Conservation (phyloP, 1,140 invertebrate genomes). For the Lasaia peninsularis region DNA sequence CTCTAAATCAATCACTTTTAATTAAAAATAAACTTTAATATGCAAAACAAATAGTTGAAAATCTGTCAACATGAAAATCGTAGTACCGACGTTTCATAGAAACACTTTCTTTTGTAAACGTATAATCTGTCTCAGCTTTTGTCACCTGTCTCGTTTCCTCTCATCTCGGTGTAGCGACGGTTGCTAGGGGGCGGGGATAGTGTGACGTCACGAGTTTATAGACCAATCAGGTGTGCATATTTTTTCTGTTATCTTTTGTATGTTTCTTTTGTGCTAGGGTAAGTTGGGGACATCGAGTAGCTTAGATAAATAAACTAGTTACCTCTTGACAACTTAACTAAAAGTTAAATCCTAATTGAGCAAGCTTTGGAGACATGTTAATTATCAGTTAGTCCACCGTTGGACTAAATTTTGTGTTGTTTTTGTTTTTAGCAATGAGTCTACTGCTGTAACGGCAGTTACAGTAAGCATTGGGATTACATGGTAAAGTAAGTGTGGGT, state of each 20-base stretch:
- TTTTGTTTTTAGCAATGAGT: no score
- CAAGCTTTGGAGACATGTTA: neutral
- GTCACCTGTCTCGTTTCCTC: constrained; percentile 40
- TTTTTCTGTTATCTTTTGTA: constrained; percentile 30
- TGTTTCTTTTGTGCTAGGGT: constrained; percentile 37
- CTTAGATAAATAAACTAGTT: constrained; percentile 30
- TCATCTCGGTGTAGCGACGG: constrained; percentile 66
- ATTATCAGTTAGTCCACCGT: neutral
- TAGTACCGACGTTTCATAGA: constrained; percentile 24
- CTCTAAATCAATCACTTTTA: neutral
- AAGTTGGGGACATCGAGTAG: constrained; percentile 51
- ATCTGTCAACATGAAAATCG: constrained; percentile 14
- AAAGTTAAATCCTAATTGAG: constrained; percentile 3
- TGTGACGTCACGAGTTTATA: constrained; percentile 55
- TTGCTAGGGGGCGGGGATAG: constrained; percentile 60
- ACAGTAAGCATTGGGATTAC: no score
- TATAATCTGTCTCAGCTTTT: constrained; percentile 48
- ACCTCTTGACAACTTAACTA: constrained; percentile 29
- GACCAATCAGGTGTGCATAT: constrained; percentile 41
- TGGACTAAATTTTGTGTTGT: neutral
- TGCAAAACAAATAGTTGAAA: neutral
- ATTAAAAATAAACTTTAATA: constrained; percentile 9
- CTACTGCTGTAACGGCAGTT: no score
- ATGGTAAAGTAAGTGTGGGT: no score
- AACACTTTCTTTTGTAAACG: constrained; percentile 38